Conservation (phyloP, 30 jellyfish, hydroid and myxozoan genomes). For the Aurelia sp. region DNA sequence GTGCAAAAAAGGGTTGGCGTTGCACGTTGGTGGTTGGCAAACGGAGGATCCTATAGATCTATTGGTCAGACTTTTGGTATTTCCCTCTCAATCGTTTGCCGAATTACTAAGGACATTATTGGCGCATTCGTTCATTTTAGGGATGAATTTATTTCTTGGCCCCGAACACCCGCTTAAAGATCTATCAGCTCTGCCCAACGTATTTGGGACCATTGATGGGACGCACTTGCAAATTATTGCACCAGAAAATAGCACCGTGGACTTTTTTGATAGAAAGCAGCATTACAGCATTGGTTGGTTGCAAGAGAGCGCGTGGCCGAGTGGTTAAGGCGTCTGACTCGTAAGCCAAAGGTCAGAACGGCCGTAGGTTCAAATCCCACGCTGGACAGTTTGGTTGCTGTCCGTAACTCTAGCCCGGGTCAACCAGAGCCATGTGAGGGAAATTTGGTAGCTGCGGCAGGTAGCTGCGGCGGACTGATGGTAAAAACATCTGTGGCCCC, state of each 20-base stretch:
- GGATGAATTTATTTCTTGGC: constrained; percentile 20
- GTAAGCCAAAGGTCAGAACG: too few species aligned
- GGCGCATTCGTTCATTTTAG: constrained; percentile 30
- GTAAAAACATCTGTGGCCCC: too few species aligned
- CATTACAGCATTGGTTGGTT: constrained; percentile 41
- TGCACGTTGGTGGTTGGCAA: constrained; percentile 38
- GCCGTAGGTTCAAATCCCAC: too few species aligned
- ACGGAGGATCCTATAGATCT: constrained; percentile 22
- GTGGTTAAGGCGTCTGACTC: too few species aligned
- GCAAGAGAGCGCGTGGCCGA: too few species aligned
- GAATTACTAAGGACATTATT: constrained; percentile 24
- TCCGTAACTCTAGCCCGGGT: too few species aligned
- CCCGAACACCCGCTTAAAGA: constrained; percentile 9
- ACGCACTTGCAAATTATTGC: constrained; percentile 18
- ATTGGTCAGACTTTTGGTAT: constrained; percentile 33
- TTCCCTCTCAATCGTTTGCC: constrained; percentile 24
- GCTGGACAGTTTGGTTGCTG: too few species aligned
- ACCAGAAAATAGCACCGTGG: constrained; percentile 31
- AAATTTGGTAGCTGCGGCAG: too few species aligned
- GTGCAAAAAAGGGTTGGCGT: not conserved
- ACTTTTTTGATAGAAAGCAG: constrained; percentile 34
- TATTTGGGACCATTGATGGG: constrained; percentile 41
- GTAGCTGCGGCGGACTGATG: too few species aligned
- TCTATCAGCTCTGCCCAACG: constrained; percentile 37
- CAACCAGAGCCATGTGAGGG: too few species aligned